phyloP scores from a whole-genome alignment of 2,888 invertebrate genomes.

The Synanthedon formicaeformis region DNA sequence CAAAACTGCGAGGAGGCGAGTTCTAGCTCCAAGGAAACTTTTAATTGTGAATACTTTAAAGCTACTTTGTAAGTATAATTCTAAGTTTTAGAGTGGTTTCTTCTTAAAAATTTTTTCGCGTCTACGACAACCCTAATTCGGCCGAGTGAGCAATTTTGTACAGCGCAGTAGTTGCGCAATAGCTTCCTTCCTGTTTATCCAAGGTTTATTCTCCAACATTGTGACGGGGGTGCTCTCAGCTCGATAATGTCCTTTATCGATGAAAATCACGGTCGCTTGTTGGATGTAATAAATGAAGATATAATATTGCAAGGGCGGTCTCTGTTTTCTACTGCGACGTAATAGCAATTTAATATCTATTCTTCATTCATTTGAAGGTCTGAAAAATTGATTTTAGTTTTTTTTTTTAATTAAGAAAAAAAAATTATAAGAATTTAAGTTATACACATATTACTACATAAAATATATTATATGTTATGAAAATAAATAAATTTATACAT shows the following conservation, averaged over 20 bases:
- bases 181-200: constrained; percentile 20
- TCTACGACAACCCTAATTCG: constrained; percentile 15
- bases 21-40: not conserved
- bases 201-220: constrained; percentile 16
- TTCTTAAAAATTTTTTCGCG: not conserved
- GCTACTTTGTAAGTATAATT: not conserved
- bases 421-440: too few species aligned
- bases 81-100: not conserved
- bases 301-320: not conserved
- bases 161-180: constrained; percentile 15
- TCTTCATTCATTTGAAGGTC: too few species aligned
- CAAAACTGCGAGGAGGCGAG: not conserved
- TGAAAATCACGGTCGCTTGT: constrained; percentile 9
- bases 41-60: not conserved
- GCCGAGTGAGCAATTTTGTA: constrained; percentile 21
- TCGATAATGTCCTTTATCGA: constrained; percentile 20
- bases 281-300: not conserved
- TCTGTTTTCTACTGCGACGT: too few species aligned
- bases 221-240: constrained; percentile 12
- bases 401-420: too few species aligned
- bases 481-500: too few species aligned
- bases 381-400: too few species aligned
- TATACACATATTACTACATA: too few species aligned
- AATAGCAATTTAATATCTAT: too few species aligned
- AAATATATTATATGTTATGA: too few species aligned